Evolutionary conservation across 2,888 invertebrate species (phyloP), one percentile per base, ranked within the genome.

Genomic region (Lycia hirtaria): DNA sequence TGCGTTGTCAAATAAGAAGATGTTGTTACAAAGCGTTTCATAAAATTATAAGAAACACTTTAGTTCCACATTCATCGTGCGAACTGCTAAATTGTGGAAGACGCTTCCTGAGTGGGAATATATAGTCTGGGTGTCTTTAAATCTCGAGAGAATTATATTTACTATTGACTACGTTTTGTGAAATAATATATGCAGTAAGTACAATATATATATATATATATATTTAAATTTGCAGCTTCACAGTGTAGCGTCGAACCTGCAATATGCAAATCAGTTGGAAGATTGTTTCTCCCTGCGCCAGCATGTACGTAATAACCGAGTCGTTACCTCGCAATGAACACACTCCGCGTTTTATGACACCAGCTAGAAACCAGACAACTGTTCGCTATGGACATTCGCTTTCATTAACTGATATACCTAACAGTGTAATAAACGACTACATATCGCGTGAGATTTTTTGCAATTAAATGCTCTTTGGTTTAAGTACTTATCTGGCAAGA

Each of bases 261-360:
- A 17, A 4, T 41, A 41, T 41, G 41, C 41, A 26, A 26, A 41
- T 10, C 15, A 28, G 41, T 28, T 28, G n/a, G 26, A 17, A 15
- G 41, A 17, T n/a, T 37, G 15, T 33, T n/a, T 4, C 10, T 30
- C 32, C 20, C 26, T 37, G 14, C 26, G 12, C 4, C 7, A 3
- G 28, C 4, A n/a, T 30, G 15, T 37, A 37, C 17, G 26, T 37
- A 48, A 37, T 37, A 48, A 49, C 12, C 2, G 32, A 40, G 40
- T 30, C 50, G 15, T 43, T 10, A 17, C n/a, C 10, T 35, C 10
- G 9, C 30, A n/a, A 50, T 52, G 24, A 57, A 57, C 32, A 60
- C 33, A 51, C 28, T 26, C 20, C 12, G 17, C 44, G 9, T 20
- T 45, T 44, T 49, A 47, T 51, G 10, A 10, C n/a, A 6, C 15